Conservation (phyloP, 2,113 vertebrate genomes). For the Labeo rohita region DNA sequence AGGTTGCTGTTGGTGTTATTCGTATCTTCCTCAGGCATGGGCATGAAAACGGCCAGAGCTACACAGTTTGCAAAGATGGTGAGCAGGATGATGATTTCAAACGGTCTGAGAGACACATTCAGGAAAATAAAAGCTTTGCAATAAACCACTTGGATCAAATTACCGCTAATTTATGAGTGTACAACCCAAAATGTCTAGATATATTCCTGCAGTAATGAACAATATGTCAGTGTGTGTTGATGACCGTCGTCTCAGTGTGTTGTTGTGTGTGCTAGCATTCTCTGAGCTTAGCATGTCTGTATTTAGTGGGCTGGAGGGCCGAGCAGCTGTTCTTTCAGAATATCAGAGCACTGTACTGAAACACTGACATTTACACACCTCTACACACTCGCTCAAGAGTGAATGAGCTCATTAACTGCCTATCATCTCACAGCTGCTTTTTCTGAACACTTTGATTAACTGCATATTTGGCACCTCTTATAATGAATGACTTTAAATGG, state of each 20-base stretch:
- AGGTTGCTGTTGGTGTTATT: constrained; percentile 84
- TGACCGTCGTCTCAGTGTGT: constrained; percentile 32
- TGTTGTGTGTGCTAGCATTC: constrained; percentile 41
- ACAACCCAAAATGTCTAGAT: neutral
- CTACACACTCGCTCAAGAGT: neutral
- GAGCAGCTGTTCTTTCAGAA: constrained; percentile 57
- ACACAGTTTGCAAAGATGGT: constrained; percentile 92
- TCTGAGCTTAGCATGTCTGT: constrained; percentile 57
- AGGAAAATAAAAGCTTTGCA: constrained; percentile 19
- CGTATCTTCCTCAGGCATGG: constrained; percentile 91
- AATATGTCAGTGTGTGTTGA: constrained; percentile 12
- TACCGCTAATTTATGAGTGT: neutral
- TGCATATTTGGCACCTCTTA: neutral
- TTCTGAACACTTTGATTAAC: neutral
- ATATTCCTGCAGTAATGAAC: neutral
- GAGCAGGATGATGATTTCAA: constrained; percentile 90
- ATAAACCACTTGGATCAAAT: neutral
- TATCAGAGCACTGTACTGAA: constrained; percentile 21
- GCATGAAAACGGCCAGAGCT: constrained; percentile 88
- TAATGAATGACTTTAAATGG: neutral
- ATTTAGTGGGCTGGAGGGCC: constrained; percentile 48
- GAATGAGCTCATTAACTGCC: constrained; percentile 1
- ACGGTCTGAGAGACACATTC: constrained; percentile 68
- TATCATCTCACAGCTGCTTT: neutral
- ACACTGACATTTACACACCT: constrained; percentile 35